A percentile compares a stretch with the other conserved stretches of the same genome.
These are phyloP conservation scores for Excalfactoria chinensis DNA, from an alignment of 2,113 vertebrate genomes.

Conservation along the genomic window DNA sequence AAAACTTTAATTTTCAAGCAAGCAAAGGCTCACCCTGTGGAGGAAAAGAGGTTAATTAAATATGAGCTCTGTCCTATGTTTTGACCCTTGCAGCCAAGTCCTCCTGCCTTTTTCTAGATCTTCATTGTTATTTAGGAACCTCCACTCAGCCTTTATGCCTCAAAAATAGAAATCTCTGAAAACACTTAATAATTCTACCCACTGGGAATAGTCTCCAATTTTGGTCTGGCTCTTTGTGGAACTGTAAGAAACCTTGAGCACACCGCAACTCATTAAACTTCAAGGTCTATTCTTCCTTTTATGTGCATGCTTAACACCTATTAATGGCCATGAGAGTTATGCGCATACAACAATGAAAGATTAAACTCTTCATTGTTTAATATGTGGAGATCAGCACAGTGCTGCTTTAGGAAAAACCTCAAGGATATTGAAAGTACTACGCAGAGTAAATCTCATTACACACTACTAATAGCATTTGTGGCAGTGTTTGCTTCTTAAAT, in stretches of 20 bases:
- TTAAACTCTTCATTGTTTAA: slow-evolving; percentile 45
- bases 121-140: background rate
- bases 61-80: background rate
- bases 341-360: slow-evolving; percentile 4
- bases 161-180: background rate
- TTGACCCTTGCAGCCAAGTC: background rate
- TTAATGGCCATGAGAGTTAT: background rate
- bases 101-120: background rate
- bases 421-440: slow-evolving; percentile 31
- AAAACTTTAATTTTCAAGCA: background rate
- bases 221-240: background rate
- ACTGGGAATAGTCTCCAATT: background rate
- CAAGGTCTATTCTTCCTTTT: background rate
- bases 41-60: background rate
- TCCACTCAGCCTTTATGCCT: background rate
- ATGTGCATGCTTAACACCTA: background rate
- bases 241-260: background rate
- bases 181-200: background rate
- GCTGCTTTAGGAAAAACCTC: slow-evolving; percentile 3
- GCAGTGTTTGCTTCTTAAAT: slow-evolving; percentile 41
- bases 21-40: background rate
- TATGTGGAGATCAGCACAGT: background rate
- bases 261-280: background rate
- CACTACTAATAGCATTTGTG: slow-evolving; percentile 44
- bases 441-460: slow-evolving; percentile 64